Percentiles rank a stretch among this genome's conserved stretches.
Conservation (phyloP, 2,888 invertebrate genomes). For the Eilema caniola region DNA sequence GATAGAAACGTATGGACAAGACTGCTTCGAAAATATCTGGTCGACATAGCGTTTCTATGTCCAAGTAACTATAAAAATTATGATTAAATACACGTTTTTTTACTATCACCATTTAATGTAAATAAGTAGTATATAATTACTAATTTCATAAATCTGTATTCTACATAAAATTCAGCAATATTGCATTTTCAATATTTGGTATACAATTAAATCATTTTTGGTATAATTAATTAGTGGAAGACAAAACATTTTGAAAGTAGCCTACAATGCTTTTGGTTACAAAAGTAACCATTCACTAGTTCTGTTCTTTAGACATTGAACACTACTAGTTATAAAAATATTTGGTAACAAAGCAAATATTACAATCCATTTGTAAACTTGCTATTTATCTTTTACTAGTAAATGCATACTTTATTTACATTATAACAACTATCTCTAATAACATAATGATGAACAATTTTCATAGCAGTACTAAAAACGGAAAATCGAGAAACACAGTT, state of each 20-base stretch:
- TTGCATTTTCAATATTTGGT: conserved; percentile 41
- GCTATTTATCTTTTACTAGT: conserved; percentile 9
- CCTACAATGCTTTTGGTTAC: conserved; percentile 2
- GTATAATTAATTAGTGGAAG: conserved; percentile 19
- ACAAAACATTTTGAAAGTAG: conserved; percentile 6
- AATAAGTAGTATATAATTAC: conserved; percentile 44
- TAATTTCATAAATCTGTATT: conserved; percentile 17
- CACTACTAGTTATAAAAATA: background rate
- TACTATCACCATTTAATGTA: conserved; percentile 51
- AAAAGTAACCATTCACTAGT: conserved; percentile 19
- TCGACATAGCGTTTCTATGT: conserved; percentile 19
- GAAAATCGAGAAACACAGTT: background rate
- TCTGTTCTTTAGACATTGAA: background rate
- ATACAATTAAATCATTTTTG: conserved; percentile 23
- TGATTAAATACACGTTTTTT: conserved; percentile 44
- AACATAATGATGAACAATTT: conserved; percentile 8
- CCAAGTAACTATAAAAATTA: conserved; percentile 18
- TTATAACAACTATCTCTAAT: conserved; percentile 1
- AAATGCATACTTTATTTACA: conserved; percentile 20
- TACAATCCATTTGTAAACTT: background rate
- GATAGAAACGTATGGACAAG: conserved; percentile 7
- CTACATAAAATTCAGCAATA: conserved; percentile 43
- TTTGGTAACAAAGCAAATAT: conserved; percentile 4
- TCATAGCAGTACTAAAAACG: conserved; percentile 15
- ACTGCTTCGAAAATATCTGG: background rate